Base-by-base conservation (phyloP, 2,797 vertebrate genomes). In the Fundulus diaphanus region DNA sequence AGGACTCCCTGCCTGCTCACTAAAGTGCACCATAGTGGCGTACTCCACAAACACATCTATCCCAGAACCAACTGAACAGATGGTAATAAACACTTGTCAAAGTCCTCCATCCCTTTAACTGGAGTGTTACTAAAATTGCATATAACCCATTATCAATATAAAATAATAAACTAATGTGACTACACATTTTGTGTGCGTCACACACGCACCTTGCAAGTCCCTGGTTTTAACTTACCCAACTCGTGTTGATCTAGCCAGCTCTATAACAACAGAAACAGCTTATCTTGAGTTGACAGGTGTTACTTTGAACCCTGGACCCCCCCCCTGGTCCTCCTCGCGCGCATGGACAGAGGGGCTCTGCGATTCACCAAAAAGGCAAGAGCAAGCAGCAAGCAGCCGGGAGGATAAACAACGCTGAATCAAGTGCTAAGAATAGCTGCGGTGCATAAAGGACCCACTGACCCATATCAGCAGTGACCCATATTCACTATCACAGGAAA, bases 381-480 rank as follows among this genome's bases (percentile, higher is more conserved):
- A 77, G 77, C 5, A 44, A 79, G 76, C 68, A 40, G 75, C 59
- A 51, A 8, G 77, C 63, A 57, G 57, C 48, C 31, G 77, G 69
- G 73, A 49, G 52, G 74, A 82, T 83, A 79, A 87, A 87, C 80
- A 81, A 33, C 69, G 68, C 73, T 77, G 77, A 88, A 81, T 85
- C 70, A 77, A 85, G 52, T 20, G 77, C 90, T 90, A 76, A 81
- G 90, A 92, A 93, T 93, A 93, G 89, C 88, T 75, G 29, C 79
- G 35, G 75, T 80, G 61, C 82, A 89, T 79, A 82, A 85, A 90
- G 73, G 84, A 92, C 85, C 87, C 80, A 91, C 82, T 93, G 93
- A 94, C 89, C 90, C 87, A 92, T 88, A 94, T 91, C 81, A 92
- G 85, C 84, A 80, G n/a, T 92, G 93, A 93, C 93, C 93, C 86